phyloP scores from a whole-genome alignment of 2,113 vertebrate genomes.

The Macquaria australasica region DNA sequence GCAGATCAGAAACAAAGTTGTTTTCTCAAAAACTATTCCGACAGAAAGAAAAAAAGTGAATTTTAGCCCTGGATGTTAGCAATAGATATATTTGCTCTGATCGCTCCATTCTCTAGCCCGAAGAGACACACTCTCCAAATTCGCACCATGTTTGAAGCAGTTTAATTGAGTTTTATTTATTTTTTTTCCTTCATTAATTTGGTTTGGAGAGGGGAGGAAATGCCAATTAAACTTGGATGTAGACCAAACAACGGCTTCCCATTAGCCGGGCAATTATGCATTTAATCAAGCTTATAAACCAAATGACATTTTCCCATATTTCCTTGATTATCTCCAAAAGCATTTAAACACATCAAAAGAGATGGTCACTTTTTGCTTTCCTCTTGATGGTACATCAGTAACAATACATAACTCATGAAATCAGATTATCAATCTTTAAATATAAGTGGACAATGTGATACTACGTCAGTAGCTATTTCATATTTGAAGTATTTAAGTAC shows the following conservation, averaged over 20 bases:
- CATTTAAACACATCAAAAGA: background rate
- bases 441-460: slow-evolving; percentile 17
- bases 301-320: slow-evolving; percentile 53
- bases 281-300: slow-evolving; percentile 60
- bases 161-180: background rate
- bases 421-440: slow-evolving; percentile 26
- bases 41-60: slow-evolving; percentile 11
- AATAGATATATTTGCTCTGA: background rate
- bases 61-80: slow-evolving; percentile 4
- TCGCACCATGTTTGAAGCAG: slow-evolving; percentile 1
- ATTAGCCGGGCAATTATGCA: slow-evolving; percentile 53
- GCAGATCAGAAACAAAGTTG: slow-evolving; percentile 45
- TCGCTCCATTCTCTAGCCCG: background rate
- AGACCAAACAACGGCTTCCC: slow-evolving; percentile 38
- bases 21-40: slow-evolving; percentile 34
- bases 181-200: slow-evolving; percentile 30
- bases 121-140: background rate
- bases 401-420: slow-evolving; percentile 8
- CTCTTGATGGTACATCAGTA: slow-evolving; percentile 1
- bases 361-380: slow-evolving; percentile 4
- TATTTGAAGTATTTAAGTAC: background rate
- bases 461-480: background rate
- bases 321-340: slow-evolving; percentile 48
- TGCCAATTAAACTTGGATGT: slow-evolving; percentile 43
- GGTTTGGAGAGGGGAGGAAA: slow-evolving; percentile 43